Base-by-base conservation (phyloP, 2,797 vertebrate genomes). In the Philypnodon macrostomus region DNA sequence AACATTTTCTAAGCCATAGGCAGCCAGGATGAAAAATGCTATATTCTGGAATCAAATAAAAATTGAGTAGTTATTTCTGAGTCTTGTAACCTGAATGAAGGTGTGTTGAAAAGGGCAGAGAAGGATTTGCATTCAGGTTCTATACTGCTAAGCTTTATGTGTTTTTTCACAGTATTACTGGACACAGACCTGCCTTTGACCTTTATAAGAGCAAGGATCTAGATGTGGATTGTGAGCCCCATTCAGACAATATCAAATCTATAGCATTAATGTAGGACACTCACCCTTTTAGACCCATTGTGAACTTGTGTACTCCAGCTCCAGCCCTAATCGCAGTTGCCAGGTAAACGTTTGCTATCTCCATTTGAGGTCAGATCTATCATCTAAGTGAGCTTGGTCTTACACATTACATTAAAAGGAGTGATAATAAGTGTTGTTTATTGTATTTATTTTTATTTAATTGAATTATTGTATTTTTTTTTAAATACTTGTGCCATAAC, bases 1-100 rank as follows among this genome's bases (percentile, higher is more conserved):
- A 85, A 87, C 77, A 72, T 77, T 72, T 79, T 60, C 29, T 39
- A 33, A 71, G 76, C 62, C 58, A 37, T 58, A 69, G 79, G 77
- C 71, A 68, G 68, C 53, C 40, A 48, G 61, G 50, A 72, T 77
- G 64, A 70, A 80, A 79, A 74, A 58, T 34, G 32, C n/a, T 47
- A 36, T 46, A 53, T 45, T 44, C 19, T 58, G 46, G 24, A 52
- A 34, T 60, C 16, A 21, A 40, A 63, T 63, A 35, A 58, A 73
- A 71, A 70, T 61, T 59, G 50, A 80, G 69, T 67, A 51, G 67
- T 65, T 79, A 50, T 56, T 59, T 42, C 40, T 60, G n/a, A n/a
- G n/a, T n/a, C n/a, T n/a, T n/a, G 41, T 59, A 64, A 61, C 67
- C 36, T 46, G 19, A 39, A 46, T 29, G 39, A 50, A 45, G 45